Evolutionary conservation across 2,113 vertebrate genomes (phyloP), one percentile per base, ranked within the genome.

Genomic region (Macrotis lagotis): DNA sequence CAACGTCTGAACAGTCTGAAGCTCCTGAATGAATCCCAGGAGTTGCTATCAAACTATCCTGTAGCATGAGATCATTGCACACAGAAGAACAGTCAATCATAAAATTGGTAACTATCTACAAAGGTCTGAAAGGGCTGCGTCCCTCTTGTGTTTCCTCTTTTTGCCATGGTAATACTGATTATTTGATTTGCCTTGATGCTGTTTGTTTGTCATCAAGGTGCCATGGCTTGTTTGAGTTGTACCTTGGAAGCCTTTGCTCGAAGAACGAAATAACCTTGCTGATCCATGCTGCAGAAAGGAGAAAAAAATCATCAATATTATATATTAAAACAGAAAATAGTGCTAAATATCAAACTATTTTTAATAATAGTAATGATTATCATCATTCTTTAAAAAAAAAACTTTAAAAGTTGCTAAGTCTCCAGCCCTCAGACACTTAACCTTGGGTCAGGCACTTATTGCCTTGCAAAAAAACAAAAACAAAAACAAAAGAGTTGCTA

Each of bases 111-210:
- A 98, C 99, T 99, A 99, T 99, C 99, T 99, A 98, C 99, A 99
- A 66, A 99, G 99, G 97, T 99, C 99, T 91, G 99, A 99, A 90
- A 99, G 99, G 96, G 98, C 98, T 0, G 98, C 98, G 95, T 99
- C 99, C 95, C 99, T 98, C 98, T 99, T 99, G 98, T 99, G 99
- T 99, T 99, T 99, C 99, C 99, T 99, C 98, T 99, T 99, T 98
- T 99, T 99, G 98, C 99, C 98, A n/a, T 99, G 99, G 98, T 97
- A 99, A 97, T 98, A 99, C 97, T 99, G 99, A 97, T 99, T 99
- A 97, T 99, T 99, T 55, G 99, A 98, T 98, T 99, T 99, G 99
- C 98, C 99, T 95, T 98, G 99, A 95, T 99, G 99, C 26, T 98
- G 99, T 98, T 99, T 99, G 99, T 98, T 99, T 97, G 98, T 98